phyloP scores from a whole-genome alignment of 2,797 vertebrate genomes.

The Sparus aurata region DNA sequence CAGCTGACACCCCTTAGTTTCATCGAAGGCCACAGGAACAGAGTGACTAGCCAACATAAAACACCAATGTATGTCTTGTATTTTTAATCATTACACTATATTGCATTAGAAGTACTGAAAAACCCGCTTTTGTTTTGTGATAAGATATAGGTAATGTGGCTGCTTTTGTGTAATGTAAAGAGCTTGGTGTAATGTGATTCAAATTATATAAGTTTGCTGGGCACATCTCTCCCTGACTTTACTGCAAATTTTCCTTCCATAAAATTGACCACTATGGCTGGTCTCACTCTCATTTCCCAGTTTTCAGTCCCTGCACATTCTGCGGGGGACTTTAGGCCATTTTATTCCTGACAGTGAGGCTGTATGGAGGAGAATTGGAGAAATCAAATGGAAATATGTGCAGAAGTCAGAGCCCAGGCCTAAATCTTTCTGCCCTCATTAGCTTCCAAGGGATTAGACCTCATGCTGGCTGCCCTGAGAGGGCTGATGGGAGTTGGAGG shows the following conservation, averaged over 20 bases:
- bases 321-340: constrained; percentile 27
- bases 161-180: constrained; percentile 32
- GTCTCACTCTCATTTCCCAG: constrained; percentile 12
- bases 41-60: not conserved
- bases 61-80: not conserved
- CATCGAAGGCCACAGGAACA: not conserved
- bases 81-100: not conserved
- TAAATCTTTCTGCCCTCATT: constrained; percentile 58
- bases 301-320: constrained; percentile 11
- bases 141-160: constrained; percentile 7
- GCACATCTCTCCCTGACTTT: constrained; percentile 13
- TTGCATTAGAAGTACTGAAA: constrained; percentile 6
- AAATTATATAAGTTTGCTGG: constrained; percentile 40
- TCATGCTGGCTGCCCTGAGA: constrained; percentile 42
- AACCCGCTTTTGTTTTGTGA: not conserved
- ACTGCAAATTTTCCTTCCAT: constrained; percentile 18
- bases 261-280: constrained; percentile 20
- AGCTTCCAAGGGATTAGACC: constrained; percentile 56
- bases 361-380: constrained; percentile 33
- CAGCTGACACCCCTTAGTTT: constrained; percentile 22
- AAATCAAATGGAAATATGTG: constrained; percentile 48
- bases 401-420: constrained; percentile 37
- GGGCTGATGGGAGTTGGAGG: constrained; percentile 12
- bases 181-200: constrained; percentile 14
- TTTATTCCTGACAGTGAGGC: constrained; percentile 38